Conservation (phyloP, 2,797 vertebrate species). For the Mormyrus hasselquistii region DNA sequence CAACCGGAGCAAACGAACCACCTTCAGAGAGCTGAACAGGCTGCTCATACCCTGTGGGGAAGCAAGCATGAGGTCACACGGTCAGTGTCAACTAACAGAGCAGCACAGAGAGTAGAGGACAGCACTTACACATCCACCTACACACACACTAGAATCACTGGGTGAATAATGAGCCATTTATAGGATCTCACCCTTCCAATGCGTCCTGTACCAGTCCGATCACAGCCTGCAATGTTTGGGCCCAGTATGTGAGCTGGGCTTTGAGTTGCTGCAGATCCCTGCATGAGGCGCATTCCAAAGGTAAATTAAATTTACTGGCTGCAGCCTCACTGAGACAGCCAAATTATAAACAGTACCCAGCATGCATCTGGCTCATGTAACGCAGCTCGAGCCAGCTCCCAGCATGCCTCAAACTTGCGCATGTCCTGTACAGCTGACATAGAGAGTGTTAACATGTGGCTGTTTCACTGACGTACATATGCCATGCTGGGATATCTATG, state of each 20-base stretch:
- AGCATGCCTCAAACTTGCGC: neutral
- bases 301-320: slow-evolving; percentile 12
- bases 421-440: neutral
- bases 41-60: slow-evolving; percentile 76
- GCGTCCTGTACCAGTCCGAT: neutral
- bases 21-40: slow-evolving; percentile 82
- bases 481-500: neutral
- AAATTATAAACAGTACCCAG: slow-evolving; percentile 2
- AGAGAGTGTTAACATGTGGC: neutral
- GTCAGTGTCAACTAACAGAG: neutral
- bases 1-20: slow-evolving; percentile 74
- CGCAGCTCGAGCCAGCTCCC: neutral
- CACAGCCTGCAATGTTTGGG: neutral
- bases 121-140: neutral
- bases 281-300: neutral
- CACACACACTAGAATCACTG: neutral
- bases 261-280: neutral
- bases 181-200: neutral
- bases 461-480: neutral
- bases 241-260: neutral
- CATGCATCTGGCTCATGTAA: slow-evolving; percentile 1
- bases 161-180: neutral
- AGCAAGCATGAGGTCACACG: neutral
- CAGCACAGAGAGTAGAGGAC: neutral
- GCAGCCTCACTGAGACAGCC: neutral